These are phyloP conservation scores for Agelaius tricolor DNA, from an alignment of 2,113 vertebrate genomes.

Conservation along the genomic window DNA sequence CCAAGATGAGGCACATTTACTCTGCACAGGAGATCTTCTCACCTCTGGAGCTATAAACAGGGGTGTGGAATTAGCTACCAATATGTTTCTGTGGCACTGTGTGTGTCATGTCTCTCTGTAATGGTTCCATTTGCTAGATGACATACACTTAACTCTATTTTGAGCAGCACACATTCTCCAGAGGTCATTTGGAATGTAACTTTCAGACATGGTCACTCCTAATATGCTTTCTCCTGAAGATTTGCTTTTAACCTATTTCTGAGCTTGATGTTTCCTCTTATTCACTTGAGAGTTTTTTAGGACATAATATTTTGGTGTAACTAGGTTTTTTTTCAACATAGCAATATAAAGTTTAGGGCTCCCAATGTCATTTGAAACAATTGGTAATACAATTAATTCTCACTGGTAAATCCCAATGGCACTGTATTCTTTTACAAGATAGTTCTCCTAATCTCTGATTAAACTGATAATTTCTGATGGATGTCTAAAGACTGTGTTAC, in stretches of 20 bases:
- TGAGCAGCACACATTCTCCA: neutral
- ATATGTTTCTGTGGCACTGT: neutral
- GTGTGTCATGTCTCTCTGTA: neutral
- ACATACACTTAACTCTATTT: neutral
- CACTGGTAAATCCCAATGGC: neutral
- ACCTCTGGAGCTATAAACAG: neutral
- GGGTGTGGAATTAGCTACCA: neutral
- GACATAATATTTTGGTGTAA: neutral
- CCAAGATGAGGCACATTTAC: neutral
- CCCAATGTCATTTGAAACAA: neutral
- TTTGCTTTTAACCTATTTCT: neutral
- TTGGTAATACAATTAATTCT: constrained; percentile 29
- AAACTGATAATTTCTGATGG: constrained; percentile 14
- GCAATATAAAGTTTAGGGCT: neutral
- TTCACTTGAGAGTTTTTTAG: neutral
- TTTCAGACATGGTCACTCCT: neutral
- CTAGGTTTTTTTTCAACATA: neutral
- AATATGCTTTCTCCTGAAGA: neutral
- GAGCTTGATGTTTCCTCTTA: neutral
- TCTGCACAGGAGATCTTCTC: neutral
- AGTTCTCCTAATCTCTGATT: constrained; percentile 21
- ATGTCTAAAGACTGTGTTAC: neutral
- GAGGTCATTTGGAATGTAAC: neutral
- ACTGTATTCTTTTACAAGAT: neutral
- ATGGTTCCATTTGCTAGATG: constrained; percentile 8